Evolutionary conservation across 2,797 vertebrate genomes (phyloP).

Genomic region (Petrocephalus sullivani): DNA sequence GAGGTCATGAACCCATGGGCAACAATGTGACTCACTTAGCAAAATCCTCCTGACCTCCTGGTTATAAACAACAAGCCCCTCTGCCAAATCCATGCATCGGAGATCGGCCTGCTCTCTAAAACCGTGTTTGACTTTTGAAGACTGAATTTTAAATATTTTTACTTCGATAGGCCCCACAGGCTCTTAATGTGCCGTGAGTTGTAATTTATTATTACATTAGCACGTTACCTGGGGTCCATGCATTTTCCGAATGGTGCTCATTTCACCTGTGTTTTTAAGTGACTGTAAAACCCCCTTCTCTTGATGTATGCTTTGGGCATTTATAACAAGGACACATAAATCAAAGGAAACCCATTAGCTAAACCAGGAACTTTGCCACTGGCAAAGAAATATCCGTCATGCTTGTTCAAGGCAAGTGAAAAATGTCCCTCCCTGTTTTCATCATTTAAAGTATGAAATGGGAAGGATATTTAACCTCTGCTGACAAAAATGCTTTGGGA

Average conservation of each 20-base stretch:
- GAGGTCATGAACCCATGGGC: neutral
- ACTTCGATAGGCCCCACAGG: neutral
- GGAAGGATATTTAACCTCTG: neutral
- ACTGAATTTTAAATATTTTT: conserved; percentile 9
- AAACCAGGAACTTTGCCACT: conserved; percentile 1
- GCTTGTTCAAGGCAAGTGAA: neutral
- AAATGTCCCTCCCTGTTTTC: neutral
- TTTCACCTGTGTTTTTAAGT: neutral
- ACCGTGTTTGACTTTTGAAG: neutral
- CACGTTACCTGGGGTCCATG: neutral
- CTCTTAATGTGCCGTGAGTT: neutral
- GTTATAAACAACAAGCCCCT: neutral
- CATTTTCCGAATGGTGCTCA: neutral
- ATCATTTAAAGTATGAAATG: neutral
- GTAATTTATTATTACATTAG: neutral
- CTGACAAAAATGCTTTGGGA: neutral
- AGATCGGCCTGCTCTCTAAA: neutral
- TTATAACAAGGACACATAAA: neutral
- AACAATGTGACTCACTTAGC: neutral
- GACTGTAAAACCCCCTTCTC: neutral
- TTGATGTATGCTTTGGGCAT: neutral
- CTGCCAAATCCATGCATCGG: neutral
- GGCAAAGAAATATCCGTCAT: neutral
- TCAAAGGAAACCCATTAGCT: neutral
- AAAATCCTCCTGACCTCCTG: neutral